A percentile compares a stretch with the other conserved stretches of the same genome.
These are phyloP conservation scores for Rhinoptilus africanus DNA, from an alignment of 2,113 vertebrate genomes.

Conservation along the genomic window DNA sequence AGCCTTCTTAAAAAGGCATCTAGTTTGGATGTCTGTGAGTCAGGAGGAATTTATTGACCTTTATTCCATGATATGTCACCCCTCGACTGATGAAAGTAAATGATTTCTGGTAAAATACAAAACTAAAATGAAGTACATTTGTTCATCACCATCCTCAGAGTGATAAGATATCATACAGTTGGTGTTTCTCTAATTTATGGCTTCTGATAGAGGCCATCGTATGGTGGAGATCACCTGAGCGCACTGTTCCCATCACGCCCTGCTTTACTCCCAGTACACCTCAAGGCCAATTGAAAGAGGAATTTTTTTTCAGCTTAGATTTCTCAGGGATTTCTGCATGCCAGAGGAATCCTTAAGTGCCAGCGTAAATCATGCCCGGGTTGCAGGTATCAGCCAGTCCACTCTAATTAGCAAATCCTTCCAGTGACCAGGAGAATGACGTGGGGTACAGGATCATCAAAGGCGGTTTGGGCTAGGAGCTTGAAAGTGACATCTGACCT, in stretches of 20 bases:
- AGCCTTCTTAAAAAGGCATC: neutral
- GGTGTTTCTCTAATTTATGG: neutral
- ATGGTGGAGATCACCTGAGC: neutral
- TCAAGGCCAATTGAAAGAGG: neutral
- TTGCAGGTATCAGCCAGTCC: neutral
- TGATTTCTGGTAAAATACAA: neutral
- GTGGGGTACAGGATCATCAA: neutral
- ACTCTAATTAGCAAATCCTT: neutral
- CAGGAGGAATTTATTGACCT: neutral
- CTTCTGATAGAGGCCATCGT: neutral
- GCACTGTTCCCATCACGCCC: neutral
- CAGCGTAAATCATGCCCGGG: neutral
- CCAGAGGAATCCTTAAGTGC: neutral
- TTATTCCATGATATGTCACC: neutral
- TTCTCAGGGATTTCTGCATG: neutral
- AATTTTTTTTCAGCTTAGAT: neutral
- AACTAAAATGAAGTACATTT: neutral
- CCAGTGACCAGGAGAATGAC: neutral
- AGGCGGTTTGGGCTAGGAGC: neutral
- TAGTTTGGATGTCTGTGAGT: neutral
- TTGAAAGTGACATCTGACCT: neutral
- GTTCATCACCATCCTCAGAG: neutral
- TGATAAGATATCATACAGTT: neutral
- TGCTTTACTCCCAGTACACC: neutral
- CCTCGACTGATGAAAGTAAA: neutral